Conservation (phyloP, 2,797 vertebrate species). For the Tiaroga cobitis region DNA sequence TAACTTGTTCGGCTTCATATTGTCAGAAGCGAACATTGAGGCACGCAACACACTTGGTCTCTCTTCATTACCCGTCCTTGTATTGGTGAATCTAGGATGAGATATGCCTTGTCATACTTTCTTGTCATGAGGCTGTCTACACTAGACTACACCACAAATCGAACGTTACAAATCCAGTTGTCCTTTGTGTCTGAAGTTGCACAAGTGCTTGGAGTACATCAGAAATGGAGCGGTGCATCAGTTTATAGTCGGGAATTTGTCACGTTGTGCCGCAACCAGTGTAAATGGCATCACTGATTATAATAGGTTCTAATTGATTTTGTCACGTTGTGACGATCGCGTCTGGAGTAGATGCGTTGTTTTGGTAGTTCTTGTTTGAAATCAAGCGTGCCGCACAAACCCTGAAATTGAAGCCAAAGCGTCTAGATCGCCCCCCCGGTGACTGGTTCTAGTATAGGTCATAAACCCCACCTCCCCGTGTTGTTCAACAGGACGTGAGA, state of each 20-base stretch:
- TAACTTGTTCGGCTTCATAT: background rate
- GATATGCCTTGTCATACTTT: background rate
- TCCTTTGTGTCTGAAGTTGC: background rate
- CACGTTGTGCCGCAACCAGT: background rate
- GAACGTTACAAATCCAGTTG: background rate
- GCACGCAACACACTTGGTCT: background rate
- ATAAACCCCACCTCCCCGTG: too few species aligned
- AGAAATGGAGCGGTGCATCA: background rate
- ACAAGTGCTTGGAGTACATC: background rate
- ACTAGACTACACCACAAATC: background rate
- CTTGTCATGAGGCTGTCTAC: background rate
- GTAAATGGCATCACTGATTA: background rate
- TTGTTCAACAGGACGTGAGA: too few species aligned
- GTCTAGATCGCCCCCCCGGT: too few species aligned
- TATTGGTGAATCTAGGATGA: background rate
- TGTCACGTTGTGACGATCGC: background rate
- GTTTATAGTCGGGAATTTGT: background rate
- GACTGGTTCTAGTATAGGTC: too few species aligned
- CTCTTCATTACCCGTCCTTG: background rate
- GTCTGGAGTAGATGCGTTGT: background rate
- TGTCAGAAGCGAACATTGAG: background rate
- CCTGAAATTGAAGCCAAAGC: too few species aligned
- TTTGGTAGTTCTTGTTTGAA: background rate
- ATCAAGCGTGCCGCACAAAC: too few species aligned
- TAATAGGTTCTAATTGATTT: background rate